Conservation (phyloP, 2,888 invertebrate genomes). For the Eupithecia vulgata region DNA sequence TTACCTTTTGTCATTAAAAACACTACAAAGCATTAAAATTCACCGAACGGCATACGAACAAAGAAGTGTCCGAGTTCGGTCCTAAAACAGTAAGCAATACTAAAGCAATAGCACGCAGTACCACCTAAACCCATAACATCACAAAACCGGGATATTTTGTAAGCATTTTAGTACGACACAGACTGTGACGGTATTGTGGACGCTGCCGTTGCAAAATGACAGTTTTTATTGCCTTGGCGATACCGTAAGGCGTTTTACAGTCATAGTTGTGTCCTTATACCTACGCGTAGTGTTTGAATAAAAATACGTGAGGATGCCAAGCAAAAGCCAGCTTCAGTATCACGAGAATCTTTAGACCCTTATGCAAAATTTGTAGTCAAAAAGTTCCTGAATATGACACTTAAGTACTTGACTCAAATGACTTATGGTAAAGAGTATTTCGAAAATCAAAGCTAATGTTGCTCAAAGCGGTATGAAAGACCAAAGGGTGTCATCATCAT, state of each 20-base stretch:
- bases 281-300: constrained; percentile 17
- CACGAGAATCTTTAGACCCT: neutral
- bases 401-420: neutral
- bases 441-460: neutral
- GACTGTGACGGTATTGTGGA: constrained; percentile 80
- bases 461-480: neutral
- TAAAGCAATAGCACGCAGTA: constrained; percentile 73
- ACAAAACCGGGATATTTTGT: constrained; percentile 78
- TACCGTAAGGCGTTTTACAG: constrained; percentile 61
- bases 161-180: constrained; percentile 80
- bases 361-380: neutral
- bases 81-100: constrained; percentile 64
- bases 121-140: constrained; percentile 66
- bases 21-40: constrained; percentile 16
- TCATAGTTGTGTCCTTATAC: constrained; percentile 47
- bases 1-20: neutral
- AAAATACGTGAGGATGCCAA: constrained; percentile 13
- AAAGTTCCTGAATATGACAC: neutral
- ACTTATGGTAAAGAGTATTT: neutral
- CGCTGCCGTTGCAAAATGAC: constrained; percentile 76
- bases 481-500: neutral
- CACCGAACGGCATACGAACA: constrained; percentile 35
- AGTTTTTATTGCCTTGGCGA: constrained; percentile 75
- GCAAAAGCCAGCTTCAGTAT: neutral
- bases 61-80: constrained; percentile 57